phyloP scores from a whole-genome alignment of 2,797 vertebrate species.

The Mormyrops attenuatus region DNA sequence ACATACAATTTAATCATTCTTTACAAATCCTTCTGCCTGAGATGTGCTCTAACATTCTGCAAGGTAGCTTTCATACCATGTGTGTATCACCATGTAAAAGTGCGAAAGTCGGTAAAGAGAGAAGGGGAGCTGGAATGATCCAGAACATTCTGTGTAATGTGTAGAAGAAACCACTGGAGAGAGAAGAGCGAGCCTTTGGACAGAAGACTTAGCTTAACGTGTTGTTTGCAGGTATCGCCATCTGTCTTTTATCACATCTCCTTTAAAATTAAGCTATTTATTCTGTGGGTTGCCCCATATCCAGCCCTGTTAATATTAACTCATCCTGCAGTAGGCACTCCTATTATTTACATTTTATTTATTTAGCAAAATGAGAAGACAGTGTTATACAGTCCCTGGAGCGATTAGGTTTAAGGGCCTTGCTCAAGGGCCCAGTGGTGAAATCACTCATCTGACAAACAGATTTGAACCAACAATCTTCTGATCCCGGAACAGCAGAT shows the following conservation, averaged over 20 bases:
- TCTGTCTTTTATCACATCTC: not conserved
- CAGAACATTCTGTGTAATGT: not conserved
- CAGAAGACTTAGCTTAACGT: not conserved
- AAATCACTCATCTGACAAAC: not conserved
- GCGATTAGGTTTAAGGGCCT: not conserved
- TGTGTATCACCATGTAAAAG: not conserved
- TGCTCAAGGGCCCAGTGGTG: not conserved
- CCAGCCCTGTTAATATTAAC: not conserved
- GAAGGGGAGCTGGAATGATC: not conserved
- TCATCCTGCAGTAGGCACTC: not conserved
- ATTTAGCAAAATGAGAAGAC: not conserved
- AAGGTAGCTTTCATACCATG: not conserved
- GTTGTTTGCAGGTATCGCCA: not conserved
- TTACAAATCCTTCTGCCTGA: not conserved
- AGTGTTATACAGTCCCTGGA: not conserved
- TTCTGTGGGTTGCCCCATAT: not conserved
- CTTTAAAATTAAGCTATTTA: not conserved
- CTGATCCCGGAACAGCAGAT: not conserved
- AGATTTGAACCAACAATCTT: not conserved
- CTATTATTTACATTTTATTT: not conserved
- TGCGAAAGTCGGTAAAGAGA: not conserved
- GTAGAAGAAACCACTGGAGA: not conserved
- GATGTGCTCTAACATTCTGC: not conserved
- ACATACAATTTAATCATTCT: not conserved
- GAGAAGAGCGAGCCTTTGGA: not conserved